Conservation (phyloP, 2,888 invertebrate genomes). For the Lissocephala sabroskyi region DNA sequence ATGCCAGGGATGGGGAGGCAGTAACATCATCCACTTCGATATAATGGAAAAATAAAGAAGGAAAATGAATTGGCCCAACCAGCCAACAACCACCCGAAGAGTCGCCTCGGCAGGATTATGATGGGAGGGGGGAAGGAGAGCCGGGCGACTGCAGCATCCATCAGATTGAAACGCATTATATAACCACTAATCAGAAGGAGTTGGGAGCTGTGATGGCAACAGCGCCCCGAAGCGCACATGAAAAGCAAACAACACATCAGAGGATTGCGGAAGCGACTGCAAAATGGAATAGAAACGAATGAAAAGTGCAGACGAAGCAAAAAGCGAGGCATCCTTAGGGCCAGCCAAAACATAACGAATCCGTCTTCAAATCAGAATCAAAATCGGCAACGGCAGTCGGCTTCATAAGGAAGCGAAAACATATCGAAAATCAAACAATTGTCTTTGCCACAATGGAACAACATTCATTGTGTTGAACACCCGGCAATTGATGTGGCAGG, state of each 20-base stretch:
- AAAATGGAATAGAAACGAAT: constrained; percentile 22
- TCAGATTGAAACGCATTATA: constrained; percentile 50
- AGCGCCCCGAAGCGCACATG: constrained; percentile 8
- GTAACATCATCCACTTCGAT: too few relatives aligned
- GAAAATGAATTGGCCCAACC: constrained; percentile 19
- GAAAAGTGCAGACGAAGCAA: constrained; percentile 46
- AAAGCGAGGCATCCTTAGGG: constrained; percentile 15
- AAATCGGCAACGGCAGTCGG: constrained; percentile 10
- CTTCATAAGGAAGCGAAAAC: constrained; percentile 30
- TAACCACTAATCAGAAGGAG: constrained; percentile 41
- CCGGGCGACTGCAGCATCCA: neutral
- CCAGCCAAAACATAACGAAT: neutral
- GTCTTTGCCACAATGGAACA: constrained; percentile 51
- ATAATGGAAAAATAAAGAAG: constrained; percentile 32
- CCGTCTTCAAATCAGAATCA: neutral
- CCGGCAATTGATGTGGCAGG: constrained; percentile 38
- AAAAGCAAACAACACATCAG: constrained; percentile 27
- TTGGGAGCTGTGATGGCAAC: neutral
- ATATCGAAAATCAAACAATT: constrained; percentile 64
- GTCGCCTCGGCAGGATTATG: too few relatives aligned
- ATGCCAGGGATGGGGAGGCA: too few relatives aligned
- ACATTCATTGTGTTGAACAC: constrained; percentile 37
- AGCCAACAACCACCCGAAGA: constrained; percentile 1
- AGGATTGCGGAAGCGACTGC: neutral
- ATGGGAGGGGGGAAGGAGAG: too few relatives aligned